Conservation (phyloP, 2,113 vertebrate species). For the Protomyctophum bolini region DNA sequence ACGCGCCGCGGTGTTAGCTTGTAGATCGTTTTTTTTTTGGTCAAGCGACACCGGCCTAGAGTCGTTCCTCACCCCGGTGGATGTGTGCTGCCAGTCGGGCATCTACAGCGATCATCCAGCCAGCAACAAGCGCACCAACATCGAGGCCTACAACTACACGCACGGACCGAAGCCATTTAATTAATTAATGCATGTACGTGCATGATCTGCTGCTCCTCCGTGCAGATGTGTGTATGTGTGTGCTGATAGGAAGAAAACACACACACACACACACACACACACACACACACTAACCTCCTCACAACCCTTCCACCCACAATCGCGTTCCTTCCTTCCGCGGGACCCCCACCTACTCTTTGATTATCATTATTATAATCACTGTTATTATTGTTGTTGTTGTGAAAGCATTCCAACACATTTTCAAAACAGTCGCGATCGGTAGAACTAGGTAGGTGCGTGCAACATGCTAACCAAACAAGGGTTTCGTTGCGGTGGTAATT, state of each 20-base stretch:
- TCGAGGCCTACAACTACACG: conserved; percentile 81
- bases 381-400: no score
- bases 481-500: conserved; percentile 61
- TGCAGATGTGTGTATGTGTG: conserved; percentile 75
- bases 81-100: conserved; percentile 69
- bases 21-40: no score
- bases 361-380: no score
- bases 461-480: conserved; percentile 63
- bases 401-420: conserved; percentile 37
- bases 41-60: conserved; percentile 73
- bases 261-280: conserved; percentile 15
- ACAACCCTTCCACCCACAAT: conserved; percentile 52
- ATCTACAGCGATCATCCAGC: conserved; percentile 70
- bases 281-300: no score
- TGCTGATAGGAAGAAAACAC: conserved; percentile 64
- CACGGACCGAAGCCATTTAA: conserved; percentile 78
- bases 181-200: conserved; percentile 72
- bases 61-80: conserved; percentile 70
- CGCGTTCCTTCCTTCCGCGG: conserved; percentile 42
- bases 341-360: conserved; percentile 51
- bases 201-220: no score
- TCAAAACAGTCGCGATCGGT: conserved; percentile 34
- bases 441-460: conserved; percentile 4
- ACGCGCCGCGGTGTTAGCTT: no score
- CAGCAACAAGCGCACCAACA: conserved; percentile 67